These are phyloP conservation scores for Rattus norvegicus DNA, from an alignment of 2,113 vertebrate species.

Conservation along the genomic window DNA sequence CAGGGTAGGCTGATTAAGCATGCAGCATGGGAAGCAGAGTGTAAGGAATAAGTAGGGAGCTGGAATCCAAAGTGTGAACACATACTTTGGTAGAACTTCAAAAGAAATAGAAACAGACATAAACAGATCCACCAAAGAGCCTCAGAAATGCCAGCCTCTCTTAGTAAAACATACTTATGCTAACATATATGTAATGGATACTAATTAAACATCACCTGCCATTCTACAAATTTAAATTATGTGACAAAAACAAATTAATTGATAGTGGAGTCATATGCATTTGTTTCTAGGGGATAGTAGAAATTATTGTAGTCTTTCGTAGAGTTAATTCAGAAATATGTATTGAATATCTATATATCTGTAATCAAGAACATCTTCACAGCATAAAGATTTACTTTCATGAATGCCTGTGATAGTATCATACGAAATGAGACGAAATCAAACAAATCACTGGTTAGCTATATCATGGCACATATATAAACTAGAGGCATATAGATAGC, in stretches of 20 bases:
- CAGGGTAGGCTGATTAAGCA: not conserved
- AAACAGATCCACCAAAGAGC: not conserved
- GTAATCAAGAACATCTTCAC: not conserved
- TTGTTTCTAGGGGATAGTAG: not conserved
- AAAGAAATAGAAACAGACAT: not conserved
- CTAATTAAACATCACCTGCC: not conserved
- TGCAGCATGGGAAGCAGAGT: not conserved
- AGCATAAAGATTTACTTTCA: not conserved
- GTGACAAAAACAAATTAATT: not conserved
- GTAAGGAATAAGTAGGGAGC: not conserved
- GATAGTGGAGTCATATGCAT: rapidly evolving
- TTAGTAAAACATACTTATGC: not conserved
- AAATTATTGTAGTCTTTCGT: not conserved
- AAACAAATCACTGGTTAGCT: not conserved
- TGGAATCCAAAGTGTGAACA: not conserved
- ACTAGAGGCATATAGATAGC: not conserved
- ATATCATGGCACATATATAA: not conserved
- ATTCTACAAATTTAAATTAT: not conserved
- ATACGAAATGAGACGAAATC: not conserved
- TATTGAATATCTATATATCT: not conserved
- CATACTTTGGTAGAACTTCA: not conserved
- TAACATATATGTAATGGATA: not conserved
- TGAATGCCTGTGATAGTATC: not conserved
- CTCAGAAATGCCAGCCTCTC: constrained; percentile 15
- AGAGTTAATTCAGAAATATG: constrained; percentile 26